These are phyloP conservation scores for Macrosteles quadrilineatus DNA, from an alignment of 1,140 invertebrate species.

Conservation along the genomic window DNA sequence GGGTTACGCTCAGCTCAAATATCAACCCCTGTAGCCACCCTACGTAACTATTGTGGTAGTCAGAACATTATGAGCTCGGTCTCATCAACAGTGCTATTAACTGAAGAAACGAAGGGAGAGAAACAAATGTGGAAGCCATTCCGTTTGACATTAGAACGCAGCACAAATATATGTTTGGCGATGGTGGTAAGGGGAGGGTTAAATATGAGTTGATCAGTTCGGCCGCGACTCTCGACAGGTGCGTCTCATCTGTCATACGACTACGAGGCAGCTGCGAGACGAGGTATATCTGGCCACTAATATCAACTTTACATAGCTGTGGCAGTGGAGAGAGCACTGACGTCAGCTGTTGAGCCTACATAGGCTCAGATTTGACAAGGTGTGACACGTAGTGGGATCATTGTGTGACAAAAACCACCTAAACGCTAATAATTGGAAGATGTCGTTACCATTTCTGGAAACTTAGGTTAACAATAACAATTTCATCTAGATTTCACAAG, in stretches of 20 bases:
- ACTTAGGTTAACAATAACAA: too few relatives aligned
- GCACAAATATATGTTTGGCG: background rate
- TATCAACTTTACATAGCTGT: background rate
- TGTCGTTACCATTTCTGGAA: too few relatives aligned
- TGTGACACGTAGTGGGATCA: too few relatives aligned
- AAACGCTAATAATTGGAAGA: too few relatives aligned
- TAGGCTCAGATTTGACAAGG: too few relatives aligned
- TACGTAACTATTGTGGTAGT: too few relatives aligned
- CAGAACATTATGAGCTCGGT: too few relatives aligned
- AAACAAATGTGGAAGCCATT: background rate
- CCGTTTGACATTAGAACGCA: background rate
- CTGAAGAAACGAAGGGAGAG: background rate
- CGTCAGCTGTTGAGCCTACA: background rate
- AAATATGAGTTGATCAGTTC: constrained; percentile 5
- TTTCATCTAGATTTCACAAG: too few relatives aligned
- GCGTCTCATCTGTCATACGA: background rate
- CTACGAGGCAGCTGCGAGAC: background rate
- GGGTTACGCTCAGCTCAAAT: too few relatives aligned
- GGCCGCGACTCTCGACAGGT: background rate
- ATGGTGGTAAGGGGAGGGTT: background rate
- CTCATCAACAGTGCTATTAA: constrained; percentile 11
- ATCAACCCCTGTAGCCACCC: too few relatives aligned
- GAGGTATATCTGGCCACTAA: background rate
- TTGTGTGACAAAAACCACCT: too few relatives aligned
- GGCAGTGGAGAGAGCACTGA: too few relatives aligned